Conservation (phyloP, 2,888 invertebrate species). For the Neoaliturus tenellus region DNA sequence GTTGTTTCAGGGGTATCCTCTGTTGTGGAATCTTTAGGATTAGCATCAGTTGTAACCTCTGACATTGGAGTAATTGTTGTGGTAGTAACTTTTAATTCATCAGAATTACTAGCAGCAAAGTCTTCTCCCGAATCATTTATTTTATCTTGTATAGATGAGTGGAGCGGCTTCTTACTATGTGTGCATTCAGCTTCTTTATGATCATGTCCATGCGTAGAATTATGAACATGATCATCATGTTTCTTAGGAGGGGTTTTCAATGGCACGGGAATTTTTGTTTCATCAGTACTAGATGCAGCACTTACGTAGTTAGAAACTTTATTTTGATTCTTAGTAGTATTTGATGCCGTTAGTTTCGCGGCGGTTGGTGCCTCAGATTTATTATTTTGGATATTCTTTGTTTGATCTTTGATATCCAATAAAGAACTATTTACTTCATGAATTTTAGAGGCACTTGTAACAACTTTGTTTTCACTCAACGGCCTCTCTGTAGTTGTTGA, state of each 20-base stretch:
- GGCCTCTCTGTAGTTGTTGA: conserved; percentile 34
- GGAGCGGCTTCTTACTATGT: conserved; percentile 11
- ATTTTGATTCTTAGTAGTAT: background rate
- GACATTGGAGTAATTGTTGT: background rate
- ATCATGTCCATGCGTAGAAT: background rate
- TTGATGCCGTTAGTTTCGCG: background rate
- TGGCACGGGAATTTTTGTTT: conserved; percentile 10
- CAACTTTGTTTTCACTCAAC: conserved; percentile 14
- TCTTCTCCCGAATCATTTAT: background rate
- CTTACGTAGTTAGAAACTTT: background rate
- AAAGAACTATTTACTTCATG: conserved; percentile 42
- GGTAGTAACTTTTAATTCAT: conserved; percentile 47
- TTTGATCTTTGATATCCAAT: conserved; percentile 32
- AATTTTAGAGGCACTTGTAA: conserved; percentile 40
- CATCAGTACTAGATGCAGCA: conserved; percentile 22
- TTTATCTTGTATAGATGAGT: conserved; percentile 27
- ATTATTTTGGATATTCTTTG: background rate
- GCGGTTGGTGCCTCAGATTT: background rate
- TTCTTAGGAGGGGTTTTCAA: background rate
- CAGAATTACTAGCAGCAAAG: conserved; percentile 48
- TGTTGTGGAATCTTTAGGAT: background rate
- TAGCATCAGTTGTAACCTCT: conserved; percentile 6
- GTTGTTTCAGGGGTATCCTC: background rate
- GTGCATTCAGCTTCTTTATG: conserved; percentile 26
- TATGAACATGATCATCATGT: background rate